A percentile compares a stretch with the other conserved stretches of the same genome.
Conservation (phyloP, 2,888 invertebrate species). For the Mycalesis mineus region DNA sequence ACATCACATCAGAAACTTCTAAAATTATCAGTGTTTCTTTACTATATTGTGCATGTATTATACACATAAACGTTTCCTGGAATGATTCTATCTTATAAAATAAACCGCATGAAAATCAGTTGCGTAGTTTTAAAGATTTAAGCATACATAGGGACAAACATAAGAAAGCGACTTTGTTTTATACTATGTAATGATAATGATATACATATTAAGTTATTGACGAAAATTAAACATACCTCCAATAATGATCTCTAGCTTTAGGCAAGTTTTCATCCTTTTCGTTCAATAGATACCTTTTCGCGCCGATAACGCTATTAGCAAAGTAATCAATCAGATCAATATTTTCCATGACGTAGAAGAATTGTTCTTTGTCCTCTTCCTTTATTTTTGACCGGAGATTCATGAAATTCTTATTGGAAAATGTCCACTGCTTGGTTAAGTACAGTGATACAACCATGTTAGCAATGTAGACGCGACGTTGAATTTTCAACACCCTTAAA, state of each 20-base stretch:
- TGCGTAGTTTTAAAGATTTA: no score
- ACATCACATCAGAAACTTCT: no score
- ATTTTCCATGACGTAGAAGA: constrained; percentile 76
- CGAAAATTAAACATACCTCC: constrained; percentile 76
- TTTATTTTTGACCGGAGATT: constrained; percentile 70
- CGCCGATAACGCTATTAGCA: constrained; percentile 77
- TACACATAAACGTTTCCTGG: no score
- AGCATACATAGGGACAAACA: no score
- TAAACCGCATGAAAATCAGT: no score
- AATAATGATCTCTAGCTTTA: constrained; percentile 67
- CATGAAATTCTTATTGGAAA: constrained; percentile 68
- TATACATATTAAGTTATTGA: no score
- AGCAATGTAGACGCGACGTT: constrained; percentile 87
- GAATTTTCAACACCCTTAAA: constrained; percentile 86
- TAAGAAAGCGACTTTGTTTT: no score
- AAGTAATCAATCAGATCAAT: constrained; percentile 74
- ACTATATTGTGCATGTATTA: no score
- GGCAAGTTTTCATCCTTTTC: constrained; percentile 80
- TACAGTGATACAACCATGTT: constrained; percentile 86
- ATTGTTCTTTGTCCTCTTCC: constrained; percentile 72
- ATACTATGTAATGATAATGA: no score
- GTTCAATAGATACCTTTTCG: constrained; percentile 68
- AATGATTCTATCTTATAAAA: no score
- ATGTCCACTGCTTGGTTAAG: constrained; percentile 86
- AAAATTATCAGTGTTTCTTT: no score